phyloP scores from a whole-genome alignment of 2,113 vertebrate genomes.

The Cichladusa arquata region DNA sequence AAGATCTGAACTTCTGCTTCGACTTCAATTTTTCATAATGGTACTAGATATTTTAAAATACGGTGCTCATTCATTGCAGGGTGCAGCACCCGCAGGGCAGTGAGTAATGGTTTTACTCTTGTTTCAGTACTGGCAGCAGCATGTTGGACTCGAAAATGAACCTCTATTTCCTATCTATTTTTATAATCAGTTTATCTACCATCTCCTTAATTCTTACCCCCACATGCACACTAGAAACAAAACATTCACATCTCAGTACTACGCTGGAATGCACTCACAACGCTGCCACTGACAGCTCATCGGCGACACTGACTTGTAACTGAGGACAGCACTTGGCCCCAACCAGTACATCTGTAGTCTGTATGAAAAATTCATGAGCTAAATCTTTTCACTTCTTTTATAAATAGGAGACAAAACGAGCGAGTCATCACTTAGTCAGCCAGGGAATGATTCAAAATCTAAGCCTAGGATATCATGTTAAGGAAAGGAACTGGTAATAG shows the following conservation, averaged over 20 bases:
- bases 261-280: neutral
- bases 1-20: conserved; percentile 26
- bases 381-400: conserved; percentile 26
- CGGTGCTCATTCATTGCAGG: conserved; percentile 19
- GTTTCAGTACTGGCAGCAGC: conserved; percentile 51
- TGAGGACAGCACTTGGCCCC: neutral
- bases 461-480: neutral
- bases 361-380: conserved; percentile 1
- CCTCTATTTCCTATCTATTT: conserved; percentile 54
- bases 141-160: conserved; percentile 52
- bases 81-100: conserved; percentile 49
- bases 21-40: conserved; percentile 1
- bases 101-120: conserved; percentile 62
- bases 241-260: neutral
- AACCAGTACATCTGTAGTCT: neutral
- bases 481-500: neutral
- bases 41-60: conserved; percentile 36
- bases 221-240: neutral
- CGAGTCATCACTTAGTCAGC: neutral
- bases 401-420: conserved; percentile 1
- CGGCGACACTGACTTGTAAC: neutral
- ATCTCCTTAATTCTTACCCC: conserved; percentile 34
- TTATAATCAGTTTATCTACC: conserved; percentile 41
- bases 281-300: neutral
- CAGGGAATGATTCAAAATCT: neutral